Evolutionary conservation across 2,797 vertebrate species (phyloP).

Genomic region (Siniperca obscura): DNA sequence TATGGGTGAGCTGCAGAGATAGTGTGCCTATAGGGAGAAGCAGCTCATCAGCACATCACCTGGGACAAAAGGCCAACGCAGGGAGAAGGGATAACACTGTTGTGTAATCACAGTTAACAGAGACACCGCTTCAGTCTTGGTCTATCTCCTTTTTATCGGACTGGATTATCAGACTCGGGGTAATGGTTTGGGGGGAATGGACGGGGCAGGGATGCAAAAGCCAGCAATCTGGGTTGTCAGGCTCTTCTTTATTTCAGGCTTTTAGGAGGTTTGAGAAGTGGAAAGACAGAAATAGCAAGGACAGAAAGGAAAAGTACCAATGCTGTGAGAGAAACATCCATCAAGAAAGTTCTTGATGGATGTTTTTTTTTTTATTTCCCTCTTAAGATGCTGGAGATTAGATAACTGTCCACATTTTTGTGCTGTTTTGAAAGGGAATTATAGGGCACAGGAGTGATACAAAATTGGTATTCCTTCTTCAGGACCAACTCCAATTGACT

Average conservation of each 20-base stretch:
- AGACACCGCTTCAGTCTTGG: slow-evolving; percentile 33
- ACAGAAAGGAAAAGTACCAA: background rate
- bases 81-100: slow-evolving; percentile 55
- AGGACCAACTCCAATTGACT: background rate
- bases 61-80: slow-evolving; percentile 63
- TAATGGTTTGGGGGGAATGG: slow-evolving; percentile 61
- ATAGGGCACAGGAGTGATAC: background rate
- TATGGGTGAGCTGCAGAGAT: slow-evolving; percentile 42
- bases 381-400: background rate
- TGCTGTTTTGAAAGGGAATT: background rate
- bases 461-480: background rate
- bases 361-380: background rate
- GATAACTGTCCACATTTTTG: background rate
- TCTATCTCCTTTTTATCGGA: slow-evolving; percentile 56
- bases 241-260: slow-evolving; percentile 37
- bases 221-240: slow-evolving; percentile 39
- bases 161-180: slow-evolving; percentile 48
- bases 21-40: slow-evolving; percentile 41
- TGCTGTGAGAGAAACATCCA: background rate
- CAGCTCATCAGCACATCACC: slow-evolving; percentile 63
- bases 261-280: slow-evolving; percentile 30
- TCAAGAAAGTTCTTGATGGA: background rate
- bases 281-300: slow-evolving; percentile 26
- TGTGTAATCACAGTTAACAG: slow-evolving; percentile 67
- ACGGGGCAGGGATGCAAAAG: slow-evolving; percentile 42